These are phyloP conservation scores for Saxidomus purpurata DNA, from an alignment of 1,140 invertebrate species.

Conservation along the genomic window DNA sequence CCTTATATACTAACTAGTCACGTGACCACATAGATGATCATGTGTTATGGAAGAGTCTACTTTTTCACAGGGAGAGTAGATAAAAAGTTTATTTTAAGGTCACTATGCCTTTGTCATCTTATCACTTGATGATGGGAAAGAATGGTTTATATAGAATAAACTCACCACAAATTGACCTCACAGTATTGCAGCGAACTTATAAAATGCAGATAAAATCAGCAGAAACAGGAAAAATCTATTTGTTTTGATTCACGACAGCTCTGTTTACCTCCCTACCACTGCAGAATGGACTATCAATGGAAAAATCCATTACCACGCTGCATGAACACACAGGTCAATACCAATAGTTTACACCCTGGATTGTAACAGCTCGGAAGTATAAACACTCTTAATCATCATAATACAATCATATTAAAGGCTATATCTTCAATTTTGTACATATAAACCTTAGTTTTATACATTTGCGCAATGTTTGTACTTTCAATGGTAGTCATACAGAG, in stretches of 20 bases:
- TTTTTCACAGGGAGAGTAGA: constrained; percentile 6
- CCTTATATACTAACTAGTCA: constrained; percentile 50
- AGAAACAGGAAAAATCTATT: not conserved
- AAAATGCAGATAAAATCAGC: not conserved
- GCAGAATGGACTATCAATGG: not conserved
- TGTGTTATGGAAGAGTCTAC: constrained; percentile 19
- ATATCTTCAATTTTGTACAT: too few species aligned
- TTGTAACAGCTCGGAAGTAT: too few species aligned
- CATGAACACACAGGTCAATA: not conserved
- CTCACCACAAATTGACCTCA: not conserved
- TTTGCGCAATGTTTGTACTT: too few species aligned
- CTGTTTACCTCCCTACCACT: not conserved
- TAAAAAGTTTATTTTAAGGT: constrained; percentile 12
- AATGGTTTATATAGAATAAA: not conserved
- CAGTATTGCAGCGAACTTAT: not conserved
- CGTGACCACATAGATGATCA: constrained; percentile 24
- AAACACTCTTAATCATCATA: too few species aligned
- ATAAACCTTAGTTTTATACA: too few species aligned
- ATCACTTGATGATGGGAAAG: not conserved
- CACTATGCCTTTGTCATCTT: not conserved
- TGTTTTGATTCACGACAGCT: not conserved
- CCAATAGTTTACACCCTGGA: too few species aligned
- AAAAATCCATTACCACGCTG: not conserved
- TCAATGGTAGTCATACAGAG: too few species aligned
- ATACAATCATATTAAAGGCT: too few species aligned